Percentiles rank a stretch among this genome's conserved stretches.
These are phyloP conservation scores for Hylaea fasciaria DNA, from an alignment of 2,888 invertebrate genomes.

Conservation along the genomic window DNA sequence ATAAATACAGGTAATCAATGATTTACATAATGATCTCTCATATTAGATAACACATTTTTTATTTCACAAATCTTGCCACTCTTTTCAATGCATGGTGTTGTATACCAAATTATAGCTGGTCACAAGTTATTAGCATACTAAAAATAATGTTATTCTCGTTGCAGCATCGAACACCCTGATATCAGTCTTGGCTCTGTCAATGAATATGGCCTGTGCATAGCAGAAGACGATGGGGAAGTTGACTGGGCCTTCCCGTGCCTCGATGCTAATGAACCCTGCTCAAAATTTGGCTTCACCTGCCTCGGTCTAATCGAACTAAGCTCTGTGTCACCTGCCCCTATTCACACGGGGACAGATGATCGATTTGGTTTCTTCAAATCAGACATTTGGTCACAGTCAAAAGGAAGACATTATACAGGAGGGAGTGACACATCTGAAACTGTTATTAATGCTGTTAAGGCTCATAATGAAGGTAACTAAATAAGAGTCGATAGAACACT, in stretches of 20 bases:
- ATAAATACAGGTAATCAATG: slow-evolving; percentile 89
- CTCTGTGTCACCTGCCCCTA: slow-evolving; percentile 26
- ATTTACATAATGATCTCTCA: neutral
- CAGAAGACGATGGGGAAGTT: slow-evolving; percentile 98
- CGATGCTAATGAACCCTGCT: slow-evolving; percentile 94
- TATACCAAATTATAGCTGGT: neutral
- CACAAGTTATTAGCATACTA: neutral
- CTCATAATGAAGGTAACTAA: slow-evolving; percentile 74
- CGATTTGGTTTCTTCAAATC: slow-evolving; percentile 54
- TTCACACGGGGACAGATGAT: slow-evolving; percentile 17
- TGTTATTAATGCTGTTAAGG: slow-evolving; percentile 73
- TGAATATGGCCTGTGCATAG: slow-evolving; percentile 95
- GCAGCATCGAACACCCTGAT: slow-evolving; percentile 87
- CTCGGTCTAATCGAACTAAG: slow-evolving; percentile 90
- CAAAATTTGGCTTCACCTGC: slow-evolving; percentile 96
- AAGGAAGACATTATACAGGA: slow-evolving; percentile 73
- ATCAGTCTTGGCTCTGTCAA: slow-evolving; percentile 86
- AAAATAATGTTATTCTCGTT: neutral
- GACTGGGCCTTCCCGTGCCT: slow-evolving; percentile 97
- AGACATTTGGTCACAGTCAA: slow-evolving; percentile 67
- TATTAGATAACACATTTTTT: too few species aligned
- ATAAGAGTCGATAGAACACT: neutral
- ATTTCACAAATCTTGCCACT: too few species aligned
- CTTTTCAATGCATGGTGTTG: too few species aligned
- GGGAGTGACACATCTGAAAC: slow-evolving; percentile 80